A percentile compares a stretch with the other conserved stretches of the same genome.
Evolutionary conservation across 2,113 vertebrate genomes (phyloP).

Genomic region (Mustela nigripes): DNA sequence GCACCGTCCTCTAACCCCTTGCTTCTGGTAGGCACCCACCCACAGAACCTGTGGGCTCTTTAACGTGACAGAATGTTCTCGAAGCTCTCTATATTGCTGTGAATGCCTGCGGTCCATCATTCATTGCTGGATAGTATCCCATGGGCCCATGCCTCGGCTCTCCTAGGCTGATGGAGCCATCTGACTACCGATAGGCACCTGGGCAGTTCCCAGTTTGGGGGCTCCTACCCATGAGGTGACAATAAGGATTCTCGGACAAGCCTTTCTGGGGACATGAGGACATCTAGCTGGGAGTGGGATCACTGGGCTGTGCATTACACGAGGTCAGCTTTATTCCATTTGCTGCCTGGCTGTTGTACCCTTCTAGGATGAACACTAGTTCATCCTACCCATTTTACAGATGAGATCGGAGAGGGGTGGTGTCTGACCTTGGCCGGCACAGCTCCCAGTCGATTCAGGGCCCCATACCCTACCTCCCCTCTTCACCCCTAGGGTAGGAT

Average conservation of each 20-base stretch:
- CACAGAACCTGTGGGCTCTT: neutral
- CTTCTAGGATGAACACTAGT: neutral
- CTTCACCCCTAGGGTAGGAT: neutral
- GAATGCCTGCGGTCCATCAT: rapidly evolving
- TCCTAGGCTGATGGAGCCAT: neutral
- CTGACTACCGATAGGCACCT: neutral
- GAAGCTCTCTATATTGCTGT: neutral
- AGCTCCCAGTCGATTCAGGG: neutral
- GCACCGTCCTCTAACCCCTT: neutral
- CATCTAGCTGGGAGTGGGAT: neutral
- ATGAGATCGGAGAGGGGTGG: neutral
- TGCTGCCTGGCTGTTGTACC: neutral
- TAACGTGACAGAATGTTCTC: neutral
- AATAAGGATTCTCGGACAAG: neutral
- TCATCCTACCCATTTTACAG: neutral
- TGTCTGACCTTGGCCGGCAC: neutral
- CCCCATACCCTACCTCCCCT: constrained; percentile 17
- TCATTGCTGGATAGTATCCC: neutral
- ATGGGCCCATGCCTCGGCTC: rapidly evolving
- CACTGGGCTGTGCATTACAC: rapidly evolving
- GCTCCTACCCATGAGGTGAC: neutral
- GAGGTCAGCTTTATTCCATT: neutral
- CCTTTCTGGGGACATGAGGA: neutral
- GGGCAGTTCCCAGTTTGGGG: neutral
- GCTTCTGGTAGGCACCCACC: neutral